A percentile compares a stretch with the other conserved stretches of the same genome.
Evolutionary conservation across 2,113 vertebrate genomes (phyloP).

Genomic region (Pseudois nayaur): DNA sequence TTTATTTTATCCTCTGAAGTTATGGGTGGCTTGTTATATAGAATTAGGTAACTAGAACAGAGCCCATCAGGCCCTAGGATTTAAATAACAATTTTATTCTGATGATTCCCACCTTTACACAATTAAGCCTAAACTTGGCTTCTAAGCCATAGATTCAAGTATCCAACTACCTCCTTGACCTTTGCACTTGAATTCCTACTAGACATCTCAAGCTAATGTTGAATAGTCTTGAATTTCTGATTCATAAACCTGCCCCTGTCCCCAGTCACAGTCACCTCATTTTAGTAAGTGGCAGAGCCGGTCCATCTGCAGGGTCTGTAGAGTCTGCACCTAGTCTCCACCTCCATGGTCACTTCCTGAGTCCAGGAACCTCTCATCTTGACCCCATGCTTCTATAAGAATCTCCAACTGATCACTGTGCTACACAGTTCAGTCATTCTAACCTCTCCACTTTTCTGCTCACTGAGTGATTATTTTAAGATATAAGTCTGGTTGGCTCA

Average conservation of each 20-base stretch:
- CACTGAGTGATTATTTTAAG: not conserved
- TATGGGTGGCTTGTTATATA: not conserved
- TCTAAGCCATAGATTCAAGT: not conserved
- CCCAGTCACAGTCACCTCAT: fast-evolving
- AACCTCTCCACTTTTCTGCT: not conserved
- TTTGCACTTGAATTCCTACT: not conserved
- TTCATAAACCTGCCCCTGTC: not conserved
- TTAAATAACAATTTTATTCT: not conserved
- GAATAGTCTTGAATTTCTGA: not conserved
- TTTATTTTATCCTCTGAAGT: not conserved
- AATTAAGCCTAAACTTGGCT: not conserved
- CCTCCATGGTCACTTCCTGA: not conserved
- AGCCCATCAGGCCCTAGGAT: not conserved
- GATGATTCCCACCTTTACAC: not conserved
- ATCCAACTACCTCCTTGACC: not conserved
- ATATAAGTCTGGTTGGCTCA: not conserved
- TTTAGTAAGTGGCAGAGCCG: not conserved
- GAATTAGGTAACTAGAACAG: not conserved
- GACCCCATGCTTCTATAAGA: not conserved
- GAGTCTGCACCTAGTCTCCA: not conserved
- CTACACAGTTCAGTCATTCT: not conserved
- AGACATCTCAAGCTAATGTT: not conserved
- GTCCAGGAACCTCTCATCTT: not conserved
- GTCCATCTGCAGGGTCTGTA: not conserved
- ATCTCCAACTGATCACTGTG: not conserved